These are phyloP conservation scores for Bos indicus DNA, from an alignment of 2,113 vertebrate genomes.

Conservation along the genomic window DNA sequence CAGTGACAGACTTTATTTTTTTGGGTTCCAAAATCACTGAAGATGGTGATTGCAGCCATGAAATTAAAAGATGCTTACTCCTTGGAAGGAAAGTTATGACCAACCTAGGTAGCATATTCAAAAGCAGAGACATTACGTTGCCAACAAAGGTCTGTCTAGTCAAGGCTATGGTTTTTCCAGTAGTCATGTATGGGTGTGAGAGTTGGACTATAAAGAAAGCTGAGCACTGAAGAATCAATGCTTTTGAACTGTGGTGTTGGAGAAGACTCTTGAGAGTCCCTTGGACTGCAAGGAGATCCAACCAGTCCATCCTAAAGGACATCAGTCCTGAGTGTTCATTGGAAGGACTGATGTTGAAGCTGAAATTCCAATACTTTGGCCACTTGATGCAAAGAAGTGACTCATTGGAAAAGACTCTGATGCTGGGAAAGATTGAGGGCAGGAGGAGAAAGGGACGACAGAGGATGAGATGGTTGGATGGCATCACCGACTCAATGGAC, in stretches of 20 bases:
- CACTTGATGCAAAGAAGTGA: no score
- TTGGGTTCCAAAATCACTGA: neutral
- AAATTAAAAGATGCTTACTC: neutral
- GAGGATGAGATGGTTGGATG: no score
- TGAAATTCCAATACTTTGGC: no score
- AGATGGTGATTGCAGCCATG: neutral
- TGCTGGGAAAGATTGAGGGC: no score
- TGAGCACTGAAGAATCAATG: fast-evolving
- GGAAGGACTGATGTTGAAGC: no score
- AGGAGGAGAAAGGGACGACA: no score
- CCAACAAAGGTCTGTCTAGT: neutral
- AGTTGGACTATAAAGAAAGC: neutral
- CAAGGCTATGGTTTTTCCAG: neutral
- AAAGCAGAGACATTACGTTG: neutral
- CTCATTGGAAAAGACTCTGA: no score
- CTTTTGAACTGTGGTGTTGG: neutral
- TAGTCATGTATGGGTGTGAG: neutral
- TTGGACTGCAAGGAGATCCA: neutral
- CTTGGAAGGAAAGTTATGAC: neutral
- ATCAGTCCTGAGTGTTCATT: neutral
- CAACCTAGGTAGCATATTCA: neutral
- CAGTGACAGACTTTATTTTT: neutral
- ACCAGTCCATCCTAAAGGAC: neutral
- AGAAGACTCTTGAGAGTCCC: neutral
- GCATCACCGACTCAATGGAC: no score